Percentiles rank a stretch among this genome's conserved stretches.
These are phyloP conservation scores for Engraulis encrasicolus DNA, from an alignment of 2,113 vertebrate species.

Conservation along the genomic window DNA sequence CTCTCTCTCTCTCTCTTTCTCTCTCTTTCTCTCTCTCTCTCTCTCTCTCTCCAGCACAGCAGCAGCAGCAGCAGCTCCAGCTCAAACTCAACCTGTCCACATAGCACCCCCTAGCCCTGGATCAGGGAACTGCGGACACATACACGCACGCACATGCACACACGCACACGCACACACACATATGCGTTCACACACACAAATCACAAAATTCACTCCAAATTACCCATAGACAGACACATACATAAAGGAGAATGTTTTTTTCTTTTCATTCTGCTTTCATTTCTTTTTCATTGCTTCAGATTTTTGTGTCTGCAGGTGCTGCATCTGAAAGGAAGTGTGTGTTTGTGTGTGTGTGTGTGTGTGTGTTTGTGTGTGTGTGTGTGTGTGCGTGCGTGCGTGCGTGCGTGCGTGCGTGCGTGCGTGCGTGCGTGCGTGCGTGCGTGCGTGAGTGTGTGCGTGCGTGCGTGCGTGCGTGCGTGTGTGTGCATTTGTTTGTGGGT, in stretches of 20 bases:
- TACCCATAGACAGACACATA: no score
- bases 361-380: neutral
- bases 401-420: neutral
- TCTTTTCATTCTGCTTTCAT: no score
- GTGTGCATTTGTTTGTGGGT: neutral
- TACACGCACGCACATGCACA: conserved; percentile 22
- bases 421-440: neutral
- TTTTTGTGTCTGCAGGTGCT: no score
- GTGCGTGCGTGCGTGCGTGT: neutral
- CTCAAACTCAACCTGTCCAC: conserved; percentile 61
- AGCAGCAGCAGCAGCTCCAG: neutral
- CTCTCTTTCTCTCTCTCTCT: no score
- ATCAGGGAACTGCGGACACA: conserved; percentile 67
- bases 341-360: conserved; percentile 23
- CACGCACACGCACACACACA: conserved; percentile 5
- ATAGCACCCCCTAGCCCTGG: conserved; percentile 80
- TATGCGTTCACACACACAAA: conserved; percentile 24
- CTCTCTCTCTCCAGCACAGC: neutral
- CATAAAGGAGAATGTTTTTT: no score
- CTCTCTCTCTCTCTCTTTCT: no score
- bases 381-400: neutral
- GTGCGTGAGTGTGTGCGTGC: no score
- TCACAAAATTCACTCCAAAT: neutral
- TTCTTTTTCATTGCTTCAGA: no score
- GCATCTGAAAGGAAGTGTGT: no score